Evolutionary conservation across 2,797 vertebrate species (phyloP).

Genomic region (Sebastolobus altivelis): DNA sequence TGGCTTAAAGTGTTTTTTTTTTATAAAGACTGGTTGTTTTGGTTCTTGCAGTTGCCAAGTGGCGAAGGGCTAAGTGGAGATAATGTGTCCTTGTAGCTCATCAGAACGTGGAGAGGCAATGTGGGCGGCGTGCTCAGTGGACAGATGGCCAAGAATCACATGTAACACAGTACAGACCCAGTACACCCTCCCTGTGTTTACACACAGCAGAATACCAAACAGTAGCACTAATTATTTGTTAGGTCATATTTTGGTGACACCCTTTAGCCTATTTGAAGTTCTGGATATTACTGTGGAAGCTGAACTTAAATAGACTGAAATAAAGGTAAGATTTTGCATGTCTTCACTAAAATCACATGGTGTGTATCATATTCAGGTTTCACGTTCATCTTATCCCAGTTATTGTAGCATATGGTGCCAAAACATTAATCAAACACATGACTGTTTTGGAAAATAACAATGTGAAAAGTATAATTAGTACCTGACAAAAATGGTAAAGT

Average conservation of each 20-base stretch:
- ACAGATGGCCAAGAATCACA: slow-evolving; percentile 68
- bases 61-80: slow-evolving; percentile 73
- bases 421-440: background rate
- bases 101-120: slow-evolving; percentile 63
- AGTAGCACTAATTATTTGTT: slow-evolving; percentile 33
- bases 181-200: slow-evolving; percentile 36
- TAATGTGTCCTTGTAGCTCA: slow-evolving; percentile 72
- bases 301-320: background rate
- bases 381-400: background rate
- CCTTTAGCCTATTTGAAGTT: background rate
- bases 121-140: slow-evolving; percentile 60
- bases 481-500: background rate
- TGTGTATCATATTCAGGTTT: background rate
- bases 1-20: slow-evolving; percentile 66
- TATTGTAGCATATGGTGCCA: background rate
- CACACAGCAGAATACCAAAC: slow-evolving; percentile 36
- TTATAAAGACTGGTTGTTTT: slow-evolving; percentile 70
- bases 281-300: slow-evolving; percentile 1
- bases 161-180: slow-evolving; percentile 35
- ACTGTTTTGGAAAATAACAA: background rate
- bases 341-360: background rate
- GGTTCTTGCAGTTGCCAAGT: slow-evolving; percentile 72
- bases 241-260: slow-evolving; percentile 34
- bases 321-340: background rate
- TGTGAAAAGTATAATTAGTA: background rate